Percentiles rank a stretch among this genome's conserved stretches.
These are phyloP conservation scores for Sinocyclocheilus anshuiensis DNA, from an alignment of 2,113 vertebrate genomes.

Conservation along the genomic window DNA sequence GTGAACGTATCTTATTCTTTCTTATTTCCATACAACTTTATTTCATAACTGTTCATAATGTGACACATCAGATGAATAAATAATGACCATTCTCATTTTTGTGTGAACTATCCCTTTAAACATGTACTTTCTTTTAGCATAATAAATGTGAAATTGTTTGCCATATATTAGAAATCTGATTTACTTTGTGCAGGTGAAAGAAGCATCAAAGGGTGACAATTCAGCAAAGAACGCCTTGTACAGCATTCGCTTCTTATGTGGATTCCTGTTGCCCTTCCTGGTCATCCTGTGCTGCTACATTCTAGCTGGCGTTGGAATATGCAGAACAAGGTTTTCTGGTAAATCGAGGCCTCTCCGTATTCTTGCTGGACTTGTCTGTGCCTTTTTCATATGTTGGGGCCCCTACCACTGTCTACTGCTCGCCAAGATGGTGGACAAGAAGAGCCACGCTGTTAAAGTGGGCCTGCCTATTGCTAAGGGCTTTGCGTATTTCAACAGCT, in stretches of 20 bases:
- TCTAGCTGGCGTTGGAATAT: constrained; percentile 65
- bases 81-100: too few relatives aligned
- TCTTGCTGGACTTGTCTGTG: constrained; percentile 65
- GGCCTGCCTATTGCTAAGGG: constrained; percentile 66
- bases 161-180: background rate
- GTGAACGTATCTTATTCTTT: too few relatives aligned
- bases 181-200: constrained; percentile 50
- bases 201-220: background rate
- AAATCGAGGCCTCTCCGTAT: constrained; percentile 72
- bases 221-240: constrained; percentile 51
- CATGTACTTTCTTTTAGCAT: background rate
- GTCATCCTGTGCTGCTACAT: constrained; percentile 74
- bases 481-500: constrained; percentile 79
- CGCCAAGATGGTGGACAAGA: constrained; percentile 69
- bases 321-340: constrained; percentile 59
- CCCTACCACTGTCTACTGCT: constrained; percentile 77
- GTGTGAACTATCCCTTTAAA: too few relatives aligned
- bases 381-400: constrained; percentile 80
- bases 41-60: too few relatives aligned
- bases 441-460: constrained; percentile 62
- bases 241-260: constrained; percentile 73
- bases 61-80: too few relatives aligned
- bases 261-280: constrained; percentile 75
- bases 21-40: too few relatives aligned
- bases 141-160: background rate